Percentiles rank a stretch among this genome's conserved stretches.
phyloP scores from a whole-genome alignment of 2,113 vertebrate genomes.

The Upupa epops region DNA sequence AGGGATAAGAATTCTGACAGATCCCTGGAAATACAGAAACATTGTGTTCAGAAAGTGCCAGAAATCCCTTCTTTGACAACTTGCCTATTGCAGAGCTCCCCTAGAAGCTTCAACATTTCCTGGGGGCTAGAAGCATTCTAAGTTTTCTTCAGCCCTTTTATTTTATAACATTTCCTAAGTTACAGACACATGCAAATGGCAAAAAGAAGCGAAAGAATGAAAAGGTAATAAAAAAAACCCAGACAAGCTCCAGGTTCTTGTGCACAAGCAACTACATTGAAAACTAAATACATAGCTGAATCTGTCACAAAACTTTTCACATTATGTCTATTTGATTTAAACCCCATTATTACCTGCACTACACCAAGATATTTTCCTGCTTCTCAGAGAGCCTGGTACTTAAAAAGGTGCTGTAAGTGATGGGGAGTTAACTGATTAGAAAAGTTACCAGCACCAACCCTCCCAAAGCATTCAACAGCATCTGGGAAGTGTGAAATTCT shows the following conservation, averaged over 20 bases:
- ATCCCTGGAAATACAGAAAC: not conserved
- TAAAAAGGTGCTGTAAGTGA: conserved; percentile 7
- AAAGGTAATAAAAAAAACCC: not conserved
- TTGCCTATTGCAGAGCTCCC: not conserved
- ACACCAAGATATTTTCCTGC: not conserved
- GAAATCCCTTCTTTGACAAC: not conserved
- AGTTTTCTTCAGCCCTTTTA: not conserved
- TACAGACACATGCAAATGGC: not conserved
- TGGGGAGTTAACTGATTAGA: not conserved
- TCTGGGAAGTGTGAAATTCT: conserved; percentile 51
- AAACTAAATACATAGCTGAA: not conserved
- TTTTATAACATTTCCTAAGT: not conserved
- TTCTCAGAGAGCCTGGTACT: conserved; percentile 12
- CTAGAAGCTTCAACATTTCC: not conserved
- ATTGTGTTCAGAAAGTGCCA: not conserved
- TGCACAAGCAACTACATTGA: not conserved
- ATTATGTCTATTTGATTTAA: not conserved
- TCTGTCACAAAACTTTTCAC: not conserved
- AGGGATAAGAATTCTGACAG: not conserved
- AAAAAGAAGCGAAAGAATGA: not conserved
- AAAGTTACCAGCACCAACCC: not conserved
- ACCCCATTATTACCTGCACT: not conserved
- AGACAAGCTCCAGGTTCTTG: not conserved
- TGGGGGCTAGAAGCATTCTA: not conserved
- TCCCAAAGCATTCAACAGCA: conserved; percentile 5